Evolutionary conservation across 2,888 invertebrate species (phyloP), one percentile per base, ranked within the genome.

Genomic region (Drosophila parthenogenetica): DNA sequence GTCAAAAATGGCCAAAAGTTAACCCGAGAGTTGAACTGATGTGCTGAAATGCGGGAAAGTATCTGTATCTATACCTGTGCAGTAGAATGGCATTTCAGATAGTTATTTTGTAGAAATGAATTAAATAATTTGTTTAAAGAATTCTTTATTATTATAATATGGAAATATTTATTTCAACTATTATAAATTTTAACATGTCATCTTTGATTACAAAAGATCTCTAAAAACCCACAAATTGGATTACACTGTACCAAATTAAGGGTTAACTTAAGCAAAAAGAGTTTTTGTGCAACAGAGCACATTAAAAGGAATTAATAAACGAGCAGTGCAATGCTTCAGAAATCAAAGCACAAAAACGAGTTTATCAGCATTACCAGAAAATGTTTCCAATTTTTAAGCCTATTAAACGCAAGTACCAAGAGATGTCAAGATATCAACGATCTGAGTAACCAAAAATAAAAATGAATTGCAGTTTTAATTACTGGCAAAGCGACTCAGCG

Each of bases 381-480:
- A 66, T 81, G 79, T 60, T 79, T 79, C 69, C 69, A 55, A 67
- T 73, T 85, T 65, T 81, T 85, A 87, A 82, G 77, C 88, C 83
- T 69, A 74, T 82, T 87, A 85, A 22, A 22, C 35, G 35, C n/a
- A 39, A 48, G 17, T 8, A 13, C 35, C 22, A 60, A 69, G 61
- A 61, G 35, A 49, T 45, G 50, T 39, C 40, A 59, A 37, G 46
- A 48, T 40, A 55, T 25, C 17, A 16, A 10, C 53, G 29, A 46
- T n/a, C 5, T 17, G 32, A 29, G 48, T 29, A 7, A 17, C 32
- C 17, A 29, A 11, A 16, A 13, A 49, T 13, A 19, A 16, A 63
- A 66, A 69, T 50, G 79, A 85, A 69, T 75, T 79, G 81, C 82
- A 71, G 61, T 73, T 85, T 82, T 79, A 82, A 82, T 87, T 87